Conservation (phyloP, 1,140 invertebrate genomes). For the Ladona fulva region DNA sequence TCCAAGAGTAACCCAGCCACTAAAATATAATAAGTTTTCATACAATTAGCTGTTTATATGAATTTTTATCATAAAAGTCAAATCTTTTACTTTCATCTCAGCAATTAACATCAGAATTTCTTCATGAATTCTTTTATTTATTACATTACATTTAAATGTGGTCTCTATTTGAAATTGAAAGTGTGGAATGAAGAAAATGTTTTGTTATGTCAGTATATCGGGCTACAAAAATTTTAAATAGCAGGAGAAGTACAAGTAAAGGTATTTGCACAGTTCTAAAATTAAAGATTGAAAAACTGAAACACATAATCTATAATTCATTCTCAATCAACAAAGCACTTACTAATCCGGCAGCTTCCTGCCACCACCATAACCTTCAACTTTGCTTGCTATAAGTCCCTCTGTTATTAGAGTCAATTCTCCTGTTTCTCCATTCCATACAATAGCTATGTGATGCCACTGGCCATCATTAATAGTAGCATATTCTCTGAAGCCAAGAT, state of each 20-base stretch:
- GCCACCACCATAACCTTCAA: constrained; percentile 73
- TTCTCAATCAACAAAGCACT: no score
- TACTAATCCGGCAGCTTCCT: constrained; percentile 68
- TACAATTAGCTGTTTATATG: neutral
- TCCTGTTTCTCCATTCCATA: constrained; percentile 81
- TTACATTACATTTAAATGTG: no score
- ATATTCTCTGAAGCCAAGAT: constrained; percentile 79
- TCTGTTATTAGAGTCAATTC: constrained; percentile 83
- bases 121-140: no score
- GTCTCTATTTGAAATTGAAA: no score
- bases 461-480: constrained; percentile 91
- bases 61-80: no score
- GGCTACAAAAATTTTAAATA: no score
- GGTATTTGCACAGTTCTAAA: no score
- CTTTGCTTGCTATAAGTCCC: constrained; percentile 82
- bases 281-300: neutral
- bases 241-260: no score
- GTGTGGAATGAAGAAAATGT: no score
- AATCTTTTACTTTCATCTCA: no score
- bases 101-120: no score
- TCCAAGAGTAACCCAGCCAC: constrained; percentile 86
- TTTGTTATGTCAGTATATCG: no score
- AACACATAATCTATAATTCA: neutral
- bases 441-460: constrained; percentile 92
- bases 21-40: constrained; percentile 35